A percentile compares a stretch with the other conserved stretches of the same genome.
Evolutionary conservation across 2,797 vertebrate species (phyloP).

Genomic region (Melanotaenia pygmaea): DNA sequence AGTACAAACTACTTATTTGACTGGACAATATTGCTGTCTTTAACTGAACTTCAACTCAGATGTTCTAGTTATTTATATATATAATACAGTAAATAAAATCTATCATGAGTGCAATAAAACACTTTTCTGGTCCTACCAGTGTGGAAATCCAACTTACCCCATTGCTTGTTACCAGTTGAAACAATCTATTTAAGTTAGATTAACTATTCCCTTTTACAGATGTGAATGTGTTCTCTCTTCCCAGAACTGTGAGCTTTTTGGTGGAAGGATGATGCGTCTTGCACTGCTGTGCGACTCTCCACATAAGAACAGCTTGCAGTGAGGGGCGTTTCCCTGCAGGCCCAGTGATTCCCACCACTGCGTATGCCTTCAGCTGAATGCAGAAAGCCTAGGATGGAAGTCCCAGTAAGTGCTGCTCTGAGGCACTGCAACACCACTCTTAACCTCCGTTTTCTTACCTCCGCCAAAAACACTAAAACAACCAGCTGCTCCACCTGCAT

Average conservation of each 20-base stretch:
- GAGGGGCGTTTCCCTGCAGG: constrained; percentile 21
- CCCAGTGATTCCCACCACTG: constrained; percentile 17
- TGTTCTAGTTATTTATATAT: too few species aligned
- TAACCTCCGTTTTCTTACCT: not conserved
- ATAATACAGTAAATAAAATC: too few species aligned
- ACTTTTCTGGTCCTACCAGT: too few species aligned
- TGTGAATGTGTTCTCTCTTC: constrained; percentile 27
- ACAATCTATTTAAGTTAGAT: too few species aligned
- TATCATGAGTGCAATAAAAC: too few species aligned
- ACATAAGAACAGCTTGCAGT: not conserved
- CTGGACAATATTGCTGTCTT: too few species aligned
- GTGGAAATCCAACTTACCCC: too few species aligned
- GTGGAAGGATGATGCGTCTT: constrained; percentile 30
- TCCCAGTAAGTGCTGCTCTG: constrained; percentile 35
- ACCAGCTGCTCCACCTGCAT: constrained; percentile 24
- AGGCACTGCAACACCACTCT: constrained; percentile 47
- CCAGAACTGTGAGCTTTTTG: constrained; percentile 17
- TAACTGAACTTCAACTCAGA: too few species aligned
- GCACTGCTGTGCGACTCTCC: not conserved
- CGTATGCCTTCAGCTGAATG: constrained; percentile 32
- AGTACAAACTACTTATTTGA: too few species aligned
- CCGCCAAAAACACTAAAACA: not conserved
- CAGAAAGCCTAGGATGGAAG: constrained; percentile 68
- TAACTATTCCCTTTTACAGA: not conserved
- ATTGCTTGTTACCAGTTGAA: too few species aligned